These are phyloP conservation scores for Leptinotarsa juncta DNA, from an alignment of 2,888 invertebrate genomes.

Conservation along the genomic window DNA sequence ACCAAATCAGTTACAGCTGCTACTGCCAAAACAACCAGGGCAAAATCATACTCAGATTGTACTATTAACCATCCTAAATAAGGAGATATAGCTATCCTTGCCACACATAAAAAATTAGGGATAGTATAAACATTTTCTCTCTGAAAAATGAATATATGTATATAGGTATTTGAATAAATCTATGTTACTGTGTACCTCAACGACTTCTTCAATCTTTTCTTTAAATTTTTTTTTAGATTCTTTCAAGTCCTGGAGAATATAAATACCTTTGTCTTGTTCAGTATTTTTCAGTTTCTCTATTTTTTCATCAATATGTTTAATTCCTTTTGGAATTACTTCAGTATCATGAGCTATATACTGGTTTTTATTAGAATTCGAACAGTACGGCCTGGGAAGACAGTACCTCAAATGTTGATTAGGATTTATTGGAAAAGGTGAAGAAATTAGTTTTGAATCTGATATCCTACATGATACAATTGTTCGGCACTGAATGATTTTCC, in stretches of 20 bases:
- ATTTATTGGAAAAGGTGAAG: neutral
- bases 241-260: slow-evolving; percentile 77
- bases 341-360: neutral
- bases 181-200: slow-evolving; percentile 69
- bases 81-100: slow-evolving; percentile 88
- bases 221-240: slow-evolving; percentile 79
- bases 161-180: neutral
- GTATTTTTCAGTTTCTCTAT: slow-evolving; percentile 73
- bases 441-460: neutral
- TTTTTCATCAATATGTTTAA: slow-evolving; percentile 68
- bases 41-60: slow-evolving; percentile 81
- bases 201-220: slow-evolving; percentile 79
- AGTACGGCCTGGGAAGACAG: neutral
- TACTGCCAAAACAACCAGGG: slow-evolving; percentile 83
- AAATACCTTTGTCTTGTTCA: slow-evolving; percentile 72
- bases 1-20: slow-evolving; percentile 95
- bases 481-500: neutral
- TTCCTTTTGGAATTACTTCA: slow-evolving; percentile 45
- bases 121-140: slow-evolving; percentile 93
- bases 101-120: slow-evolving; percentile 90
- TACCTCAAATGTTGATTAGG: neutral
- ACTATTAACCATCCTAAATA: slow-evolving; percentile 90
- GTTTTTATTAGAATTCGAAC: slow-evolving; percentile 4
- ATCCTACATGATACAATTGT: neutral
- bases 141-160: slow-evolving; percentile 59